Base-by-base conservation (phyloP, 2,888 invertebrate species). In the Nymphalis c-album region DNA sequence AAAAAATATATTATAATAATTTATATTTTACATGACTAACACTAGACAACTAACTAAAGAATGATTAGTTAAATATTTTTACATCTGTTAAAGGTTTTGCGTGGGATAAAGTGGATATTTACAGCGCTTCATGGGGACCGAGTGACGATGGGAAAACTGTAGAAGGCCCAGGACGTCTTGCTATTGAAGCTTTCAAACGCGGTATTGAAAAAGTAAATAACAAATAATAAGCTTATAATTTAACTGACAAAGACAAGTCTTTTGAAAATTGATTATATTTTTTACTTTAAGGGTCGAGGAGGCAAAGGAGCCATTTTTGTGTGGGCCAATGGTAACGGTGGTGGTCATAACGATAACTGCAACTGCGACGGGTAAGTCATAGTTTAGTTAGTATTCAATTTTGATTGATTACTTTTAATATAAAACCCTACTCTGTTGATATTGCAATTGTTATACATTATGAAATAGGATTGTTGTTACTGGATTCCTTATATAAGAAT, bases 321-420 rank as follows among this genome's bases (percentile, higher is more conserved):
- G 0, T 98, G 98, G 97, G 98, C 98, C 0, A 96, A 97, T 40
- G 98, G 98, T 3, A 98, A 98, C 80, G 98, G 98, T 0, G 98
- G 98, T 6, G 93, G 94, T 13, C 93, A 94, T 70, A 93, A 93
- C 8, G 98, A 98, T 85, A 96, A 97, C 85, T 98, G 98, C 82
- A 97, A 97, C 79, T 97, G 97, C 83, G 98, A 98, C 84, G 98
- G 98, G 77, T 98, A 96, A 87, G 94, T 10, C 4, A 13, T 40
- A 13, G 10, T 13, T 13, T 13, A 3, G 10, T 40, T 40, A 40
- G 5, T 40, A 40, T 13, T 40, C 10, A 40, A 10, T 13, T 13
- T 40, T 10, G 10, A 10, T 13, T 40, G 2, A 13, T 40, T 40
- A 1, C 0, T 40, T 40, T 4, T 40, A 40, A 40, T 40, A 13